Percentiles rank a stretch among this genome's conserved stretches.
Evolutionary conservation across 1,140 invertebrate species (phyloP).

Genomic region (Platyscapa corneri): DNA sequence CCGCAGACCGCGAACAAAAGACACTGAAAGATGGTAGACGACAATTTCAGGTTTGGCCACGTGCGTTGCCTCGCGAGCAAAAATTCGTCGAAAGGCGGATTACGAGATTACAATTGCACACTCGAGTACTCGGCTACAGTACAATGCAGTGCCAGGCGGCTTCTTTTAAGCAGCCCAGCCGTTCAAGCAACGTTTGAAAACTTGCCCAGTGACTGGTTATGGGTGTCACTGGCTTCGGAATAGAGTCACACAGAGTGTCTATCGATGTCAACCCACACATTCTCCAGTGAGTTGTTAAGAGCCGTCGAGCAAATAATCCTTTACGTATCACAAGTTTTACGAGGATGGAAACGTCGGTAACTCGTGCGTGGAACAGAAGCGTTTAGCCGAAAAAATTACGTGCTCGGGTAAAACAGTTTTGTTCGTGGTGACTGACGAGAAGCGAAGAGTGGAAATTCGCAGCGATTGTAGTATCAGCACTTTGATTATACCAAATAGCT

Average conservation of each 20-base stretch:
- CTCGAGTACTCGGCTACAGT: background rate
- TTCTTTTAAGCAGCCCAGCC: background rate
- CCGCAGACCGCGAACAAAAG: background rate
- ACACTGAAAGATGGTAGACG: background rate
- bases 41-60: background rate
- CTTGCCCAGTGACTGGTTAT: background rate
- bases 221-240: background rate
- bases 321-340: background rate
- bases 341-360: background rate
- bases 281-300: background rate
- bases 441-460: too few species aligned
- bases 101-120: background rate
- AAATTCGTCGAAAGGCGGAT: background rate
- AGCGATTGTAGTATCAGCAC: too few species aligned
- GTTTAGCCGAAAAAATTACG: too few species aligned
- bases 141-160: background rate
- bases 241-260: background rate
- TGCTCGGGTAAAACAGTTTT: too few species aligned
- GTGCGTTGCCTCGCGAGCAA: background rate
- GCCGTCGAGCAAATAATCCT: background rate
- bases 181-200: background rate
- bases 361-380: too few species aligned
- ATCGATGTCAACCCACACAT: background rate
- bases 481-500: too few species aligned
- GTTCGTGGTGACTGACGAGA: too few species aligned